These are phyloP conservation scores for Melanerpes aurifrons DNA, from an alignment of 2,113 vertebrate species.

Conservation along the genomic window DNA sequence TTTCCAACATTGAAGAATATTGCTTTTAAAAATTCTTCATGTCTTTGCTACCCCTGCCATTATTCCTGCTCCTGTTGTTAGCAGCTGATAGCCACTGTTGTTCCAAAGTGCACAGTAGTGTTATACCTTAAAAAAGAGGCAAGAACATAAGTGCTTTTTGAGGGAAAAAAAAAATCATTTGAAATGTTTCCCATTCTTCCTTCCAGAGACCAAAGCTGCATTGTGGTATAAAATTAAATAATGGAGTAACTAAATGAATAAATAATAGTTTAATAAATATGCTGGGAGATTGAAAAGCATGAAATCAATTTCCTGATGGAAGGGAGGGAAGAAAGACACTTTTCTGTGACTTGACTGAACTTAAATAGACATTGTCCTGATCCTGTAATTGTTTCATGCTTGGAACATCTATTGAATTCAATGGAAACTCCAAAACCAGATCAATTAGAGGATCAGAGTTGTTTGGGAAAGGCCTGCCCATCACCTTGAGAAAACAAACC, in stretches of 20 bases:
- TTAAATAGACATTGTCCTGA: conserved; percentile 48
- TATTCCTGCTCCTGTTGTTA: conserved; percentile 65
- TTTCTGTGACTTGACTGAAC: neutral
- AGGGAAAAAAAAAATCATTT: neutral
- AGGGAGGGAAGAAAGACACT: neutral
- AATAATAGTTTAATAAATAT: conserved; percentile 40
- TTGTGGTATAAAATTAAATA: neutral
- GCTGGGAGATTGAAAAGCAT: conserved; percentile 29
- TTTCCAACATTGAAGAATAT: conserved; percentile 70
- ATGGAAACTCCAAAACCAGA: conserved; percentile 37
- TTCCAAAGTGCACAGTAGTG: conserved; percentile 32
- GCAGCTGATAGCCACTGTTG: conserved; percentile 34
- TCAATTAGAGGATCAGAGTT: conserved; percentile 55
- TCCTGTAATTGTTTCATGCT: conserved; percentile 6
- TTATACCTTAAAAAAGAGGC: conserved; percentile 16
- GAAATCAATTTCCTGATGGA: conserved; percentile 53
- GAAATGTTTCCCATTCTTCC: neutral
- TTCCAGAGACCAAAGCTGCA: conserved; percentile 2
- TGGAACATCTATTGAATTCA: conserved; percentile 26
- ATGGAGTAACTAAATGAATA: conserved; percentile 8
- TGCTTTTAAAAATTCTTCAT: conserved; percentile 73
- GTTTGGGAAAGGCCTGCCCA: conserved; percentile 46
- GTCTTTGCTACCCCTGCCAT: conserved; percentile 58
- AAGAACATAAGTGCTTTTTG: neutral
- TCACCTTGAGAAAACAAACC: conserved; percentile 36